These are phyloP conservation scores for Zootoca vivipara DNA, from an alignment of 2,113 vertebrate genomes.

Conservation along the genomic window DNA sequence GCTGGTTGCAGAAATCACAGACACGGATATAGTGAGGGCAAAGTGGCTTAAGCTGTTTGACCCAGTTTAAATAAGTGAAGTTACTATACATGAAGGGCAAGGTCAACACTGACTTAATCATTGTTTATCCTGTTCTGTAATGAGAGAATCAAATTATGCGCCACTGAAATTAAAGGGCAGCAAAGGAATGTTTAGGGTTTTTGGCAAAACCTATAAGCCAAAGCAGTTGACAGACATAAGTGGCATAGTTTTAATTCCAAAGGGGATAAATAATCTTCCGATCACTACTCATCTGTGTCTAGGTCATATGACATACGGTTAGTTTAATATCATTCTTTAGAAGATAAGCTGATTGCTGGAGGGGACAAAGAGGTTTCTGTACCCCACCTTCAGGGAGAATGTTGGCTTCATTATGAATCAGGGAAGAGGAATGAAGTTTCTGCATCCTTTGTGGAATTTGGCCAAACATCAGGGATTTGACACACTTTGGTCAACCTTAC, in stretches of 20 bases:
- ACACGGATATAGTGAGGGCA: not conserved
- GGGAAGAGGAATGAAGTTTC: not conserved
- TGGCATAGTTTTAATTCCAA: slow-evolving; percentile 9
- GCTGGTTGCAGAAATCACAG: not conserved
- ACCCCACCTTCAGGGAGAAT: accelerated
- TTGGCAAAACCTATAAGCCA: slow-evolving; percentile 10
- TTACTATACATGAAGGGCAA: not conserved
- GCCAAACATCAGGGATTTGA: not conserved
- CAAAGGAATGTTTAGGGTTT: not conserved
- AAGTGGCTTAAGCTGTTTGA: not conserved
- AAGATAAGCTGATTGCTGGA: not conserved
- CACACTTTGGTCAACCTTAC: not conserved
- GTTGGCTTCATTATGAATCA: not conserved
- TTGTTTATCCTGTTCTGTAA: not conserved
- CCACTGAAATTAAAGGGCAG: not conserved
- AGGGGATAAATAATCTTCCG: not conserved
- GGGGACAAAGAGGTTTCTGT: not conserved
- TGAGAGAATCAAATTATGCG: slow-evolving; percentile 19
- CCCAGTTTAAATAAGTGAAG: not conserved
- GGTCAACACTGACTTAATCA: not conserved
- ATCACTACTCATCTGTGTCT: not conserved
- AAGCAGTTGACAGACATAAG: slow-evolving; percentile 24
- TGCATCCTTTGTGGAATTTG: slow-evolving; percentile 3
- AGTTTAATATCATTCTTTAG: slow-evolving; percentile 6
- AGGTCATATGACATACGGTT: not conserved